Percentiles rank a stretch among this genome's conserved stretches.
phyloP scores from a whole-genome alignment of 2,888 invertebrate species.

The Drosophila rubida region DNA sequence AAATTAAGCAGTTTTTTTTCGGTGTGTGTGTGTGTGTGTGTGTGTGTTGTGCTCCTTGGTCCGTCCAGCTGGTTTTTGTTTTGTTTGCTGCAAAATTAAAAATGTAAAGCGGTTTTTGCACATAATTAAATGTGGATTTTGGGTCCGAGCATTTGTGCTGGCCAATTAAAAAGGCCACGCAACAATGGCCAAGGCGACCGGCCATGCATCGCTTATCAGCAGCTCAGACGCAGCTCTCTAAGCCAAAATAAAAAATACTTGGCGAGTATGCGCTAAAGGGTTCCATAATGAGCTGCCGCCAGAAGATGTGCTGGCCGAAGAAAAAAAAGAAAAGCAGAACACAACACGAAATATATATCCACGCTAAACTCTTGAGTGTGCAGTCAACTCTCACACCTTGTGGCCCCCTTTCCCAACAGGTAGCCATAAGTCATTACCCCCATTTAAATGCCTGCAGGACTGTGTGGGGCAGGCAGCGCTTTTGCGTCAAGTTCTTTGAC shows the following conservation, averaged over 20 bases:
- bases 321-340: neutral
- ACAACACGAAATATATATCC: neutral
- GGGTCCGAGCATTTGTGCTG: conserved; percentile 39
- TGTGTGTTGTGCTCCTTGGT: neutral
- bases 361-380: conserved; percentile 37
- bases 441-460: conserved; percentile 52
- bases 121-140: conserved; percentile 73
- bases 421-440: conserved; percentile 74
- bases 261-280: conserved; percentile 12
- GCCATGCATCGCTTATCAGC: conserved; percentile 69
- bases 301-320: conserved; percentile 13
- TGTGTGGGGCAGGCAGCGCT: conserved; percentile 17
- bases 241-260: conserved; percentile 11
- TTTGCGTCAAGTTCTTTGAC: conserved; percentile 69
- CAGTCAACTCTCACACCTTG: conserved; percentile 25
- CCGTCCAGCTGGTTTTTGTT: conserved; percentile 4
- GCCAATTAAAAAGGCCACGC: conserved; percentile 77
- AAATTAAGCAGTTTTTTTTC: conserved; percentile 68
- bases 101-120: conserved; percentile 68
- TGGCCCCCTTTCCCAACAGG: conserved; percentile 40
- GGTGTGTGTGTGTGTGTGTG: conserved; percentile 4
- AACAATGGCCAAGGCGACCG: conserved; percentile 68
- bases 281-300: conserved; percentile 53
- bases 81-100: conserved; percentile 57
- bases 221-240: conserved; percentile 23